Evolutionary conservation across 2,113 vertebrate genomes (phyloP).

Genomic region (Zosterops pallidus): DNA sequence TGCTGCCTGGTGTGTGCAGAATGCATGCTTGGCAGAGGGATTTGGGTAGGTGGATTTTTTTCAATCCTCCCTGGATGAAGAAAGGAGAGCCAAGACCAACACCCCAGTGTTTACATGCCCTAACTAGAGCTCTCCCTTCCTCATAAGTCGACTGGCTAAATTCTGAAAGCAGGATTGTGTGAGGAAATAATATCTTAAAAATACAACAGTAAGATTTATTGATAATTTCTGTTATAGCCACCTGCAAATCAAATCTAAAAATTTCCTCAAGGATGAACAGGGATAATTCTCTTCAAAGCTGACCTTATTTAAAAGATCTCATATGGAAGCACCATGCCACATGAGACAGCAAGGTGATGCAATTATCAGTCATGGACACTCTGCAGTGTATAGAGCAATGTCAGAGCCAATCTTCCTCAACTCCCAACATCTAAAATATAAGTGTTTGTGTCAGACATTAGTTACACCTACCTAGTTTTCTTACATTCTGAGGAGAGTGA

Average conservation of each 20-base stretch:
- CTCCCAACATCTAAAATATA: neutral
- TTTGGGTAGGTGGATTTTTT: neutral
- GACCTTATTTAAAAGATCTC: neutral
- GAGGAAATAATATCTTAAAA: neutral
- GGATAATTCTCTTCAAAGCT: neutral
- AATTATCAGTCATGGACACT: neutral
- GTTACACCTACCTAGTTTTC: neutral
- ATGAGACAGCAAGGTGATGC: neutral
- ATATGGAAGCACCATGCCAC: neutral
- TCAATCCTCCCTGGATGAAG: neutral
- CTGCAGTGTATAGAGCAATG: neutral
- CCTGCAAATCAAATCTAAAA: neutral
- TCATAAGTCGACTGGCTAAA: neutral
- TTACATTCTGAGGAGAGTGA: neutral
- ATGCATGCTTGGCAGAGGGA: neutral
- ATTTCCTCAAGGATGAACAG: neutral
- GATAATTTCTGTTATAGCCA: neutral
- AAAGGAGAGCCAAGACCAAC: neutral
- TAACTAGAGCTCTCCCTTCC: neutral
- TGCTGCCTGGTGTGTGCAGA: fast-evolving
- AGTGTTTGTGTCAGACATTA: neutral
- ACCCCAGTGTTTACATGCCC: neutral
- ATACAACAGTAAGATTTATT: neutral
- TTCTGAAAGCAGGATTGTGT: neutral
- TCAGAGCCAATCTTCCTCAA: neutral